Evolutionary conservation across 2,888 invertebrate species (phyloP).

Genomic region (Apantesis nais): DNA sequence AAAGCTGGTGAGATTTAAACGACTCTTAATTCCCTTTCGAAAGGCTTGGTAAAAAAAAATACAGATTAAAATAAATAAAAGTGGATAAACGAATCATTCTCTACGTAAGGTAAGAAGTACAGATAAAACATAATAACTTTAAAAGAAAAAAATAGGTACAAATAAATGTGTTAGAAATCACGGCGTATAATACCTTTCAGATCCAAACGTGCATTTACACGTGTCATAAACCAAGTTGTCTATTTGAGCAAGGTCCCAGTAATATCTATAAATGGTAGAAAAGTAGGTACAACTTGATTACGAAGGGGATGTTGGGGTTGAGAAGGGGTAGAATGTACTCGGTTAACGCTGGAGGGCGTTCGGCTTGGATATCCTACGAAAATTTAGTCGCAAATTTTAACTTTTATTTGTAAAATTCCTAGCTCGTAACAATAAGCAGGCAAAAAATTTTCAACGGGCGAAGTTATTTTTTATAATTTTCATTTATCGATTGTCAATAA

Average conservation of each 20-base stretch:
- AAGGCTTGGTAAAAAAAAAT: too few relatives aligned
- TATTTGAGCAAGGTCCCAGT: slow-evolving; percentile 7
- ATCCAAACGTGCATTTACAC: not conserved
- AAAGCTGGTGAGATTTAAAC: too few relatives aligned
- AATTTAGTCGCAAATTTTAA: slow-evolving; percentile 21
- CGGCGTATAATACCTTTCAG: not conserved
- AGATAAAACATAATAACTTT: not conserved
- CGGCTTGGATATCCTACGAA: slow-evolving; percentile 24
- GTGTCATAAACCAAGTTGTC: slow-evolving; percentile 10
- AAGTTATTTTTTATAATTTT: too few relatives aligned
- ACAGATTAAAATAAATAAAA: too few relatives aligned
- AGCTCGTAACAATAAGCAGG: too few relatives aligned
- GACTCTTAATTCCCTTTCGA: too few relatives aligned
- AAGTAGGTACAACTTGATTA: slow-evolving; percentile 23
- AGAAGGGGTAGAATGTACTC: slow-evolving; percentile 40
- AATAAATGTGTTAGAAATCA: not conserved
- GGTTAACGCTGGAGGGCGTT: slow-evolving; percentile 24
- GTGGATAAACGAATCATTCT: too few relatives aligned
- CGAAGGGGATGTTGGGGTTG: slow-evolving; percentile 41
- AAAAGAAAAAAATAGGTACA: not conserved
- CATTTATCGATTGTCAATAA: too few relatives aligned
- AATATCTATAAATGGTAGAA: slow-evolving; percentile 4
- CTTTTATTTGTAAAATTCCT: slow-evolving; percentile 18
- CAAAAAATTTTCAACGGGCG: too few relatives aligned
- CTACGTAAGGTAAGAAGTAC: not conserved